A percentile compares a stretch with the other conserved stretches of the same genome.
phyloP scores from a whole-genome alignment of 2,797 vertebrate species.

The Crypturellus tataupa region DNA sequence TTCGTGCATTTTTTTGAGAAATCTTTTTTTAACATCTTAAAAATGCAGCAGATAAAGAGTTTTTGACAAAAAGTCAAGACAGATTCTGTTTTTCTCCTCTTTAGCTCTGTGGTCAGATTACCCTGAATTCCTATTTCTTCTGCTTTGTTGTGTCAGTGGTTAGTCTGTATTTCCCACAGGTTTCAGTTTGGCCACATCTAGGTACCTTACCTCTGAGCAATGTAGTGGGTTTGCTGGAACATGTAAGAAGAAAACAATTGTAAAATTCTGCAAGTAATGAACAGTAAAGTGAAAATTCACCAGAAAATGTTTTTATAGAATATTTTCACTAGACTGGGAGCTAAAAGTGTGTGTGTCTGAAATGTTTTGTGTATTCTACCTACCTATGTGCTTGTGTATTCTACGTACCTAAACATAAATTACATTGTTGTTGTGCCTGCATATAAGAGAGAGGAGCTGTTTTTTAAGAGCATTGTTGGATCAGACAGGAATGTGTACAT shows the following conservation, averaged over 20 bases:
- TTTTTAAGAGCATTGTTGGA: not conserved
- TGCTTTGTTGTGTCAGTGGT: not conserved
- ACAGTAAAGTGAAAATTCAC: not conserved
- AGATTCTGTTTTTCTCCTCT: not conserved
- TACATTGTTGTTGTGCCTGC: accelerated
- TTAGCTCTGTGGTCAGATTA: not conserved
- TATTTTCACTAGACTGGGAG: too few relatives aligned
- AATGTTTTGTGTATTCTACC: too few relatives aligned
- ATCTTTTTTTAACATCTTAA: not conserved
- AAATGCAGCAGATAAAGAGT: not conserved
- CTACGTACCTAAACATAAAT: not conserved
- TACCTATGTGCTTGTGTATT: not conserved
- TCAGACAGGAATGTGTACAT: not conserved
- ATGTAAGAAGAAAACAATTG: not conserved
- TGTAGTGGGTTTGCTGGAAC: not conserved
- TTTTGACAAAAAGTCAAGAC: not conserved
- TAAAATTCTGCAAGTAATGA: not conserved
- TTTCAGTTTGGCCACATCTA: not conserved
- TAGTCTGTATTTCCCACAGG: accelerated
- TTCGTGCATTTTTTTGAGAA: not conserved
- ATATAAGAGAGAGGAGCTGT: not conserved
- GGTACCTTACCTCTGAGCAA: not conserved
- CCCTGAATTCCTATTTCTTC: not conserved
- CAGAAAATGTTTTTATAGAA: too few relatives aligned
- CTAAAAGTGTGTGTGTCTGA: too few relatives aligned